phyloP scores from a whole-genome alignment of 2,888 invertebrate genomes.

The Amiota communis region DNA sequence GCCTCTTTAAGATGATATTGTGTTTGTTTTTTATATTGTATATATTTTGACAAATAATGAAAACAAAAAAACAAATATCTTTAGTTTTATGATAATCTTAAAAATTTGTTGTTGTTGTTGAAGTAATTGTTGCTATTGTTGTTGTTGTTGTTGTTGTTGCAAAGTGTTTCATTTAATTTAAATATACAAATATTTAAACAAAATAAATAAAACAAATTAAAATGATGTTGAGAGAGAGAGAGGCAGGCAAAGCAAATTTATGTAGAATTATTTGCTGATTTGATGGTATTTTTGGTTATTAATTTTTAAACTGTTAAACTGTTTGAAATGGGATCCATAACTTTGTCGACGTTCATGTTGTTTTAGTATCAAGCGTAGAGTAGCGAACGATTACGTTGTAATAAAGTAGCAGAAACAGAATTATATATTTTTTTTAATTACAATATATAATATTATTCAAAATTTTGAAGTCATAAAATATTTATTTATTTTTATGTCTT shows the following conservation, averaged over 20 bases:
- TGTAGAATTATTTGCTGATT: background rate
- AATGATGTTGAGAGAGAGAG: background rate
- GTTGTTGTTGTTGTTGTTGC: no score
- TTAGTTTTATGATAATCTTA: no score
- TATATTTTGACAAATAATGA: background rate
- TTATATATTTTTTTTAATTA: background rate
- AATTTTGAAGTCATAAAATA: conserved; percentile 3
- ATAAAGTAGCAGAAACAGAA: background rate
- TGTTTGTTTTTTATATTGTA: background rate
- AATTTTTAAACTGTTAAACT: conserved; percentile 36
- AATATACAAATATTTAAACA: background rate
- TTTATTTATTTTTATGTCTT: background rate
- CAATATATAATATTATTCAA: conserved; percentile 14
- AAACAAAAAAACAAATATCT: no score
- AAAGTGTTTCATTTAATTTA: no score
- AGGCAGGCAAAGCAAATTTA: background rate
- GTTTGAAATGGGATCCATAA: conserved; percentile 56
- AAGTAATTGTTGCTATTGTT: no score
- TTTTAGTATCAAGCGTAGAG: no score
- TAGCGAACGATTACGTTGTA: no score
- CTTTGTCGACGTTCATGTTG: conserved; percentile 45
- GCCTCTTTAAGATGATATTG: background rate
- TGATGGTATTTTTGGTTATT: background rate
- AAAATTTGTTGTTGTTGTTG: no score
- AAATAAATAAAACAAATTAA: background rate